phyloP scores from a whole-genome alignment of 2,888 invertebrate genomes.

The Meghimatium bilineatum region DNA sequence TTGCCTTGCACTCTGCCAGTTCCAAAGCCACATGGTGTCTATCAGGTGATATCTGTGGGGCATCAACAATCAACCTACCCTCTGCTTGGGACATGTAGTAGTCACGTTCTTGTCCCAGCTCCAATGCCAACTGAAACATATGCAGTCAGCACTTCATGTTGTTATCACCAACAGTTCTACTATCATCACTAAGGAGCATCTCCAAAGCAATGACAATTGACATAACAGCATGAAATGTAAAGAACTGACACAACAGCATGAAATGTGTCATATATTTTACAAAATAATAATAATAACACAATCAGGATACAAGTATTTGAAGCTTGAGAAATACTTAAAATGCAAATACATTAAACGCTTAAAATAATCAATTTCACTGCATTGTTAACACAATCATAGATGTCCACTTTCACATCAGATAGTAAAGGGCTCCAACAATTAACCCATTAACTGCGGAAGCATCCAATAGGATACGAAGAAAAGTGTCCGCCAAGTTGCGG shows the following conservation, averaged over 20 bases:
- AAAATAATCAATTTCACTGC: too few relatives aligned
- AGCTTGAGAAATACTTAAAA: too few relatives aligned
- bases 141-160: not conserved
- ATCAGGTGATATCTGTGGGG: constrained; percentile 61
- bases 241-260: too few relatives aligned
- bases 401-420: too few relatives aligned
- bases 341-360: too few relatives aligned
- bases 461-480: too few relatives aligned
- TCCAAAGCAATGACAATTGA: not conserved
- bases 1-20: constrained; percentile 94
- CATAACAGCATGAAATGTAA: not conserved
- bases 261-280: not conserved
- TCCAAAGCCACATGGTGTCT: constrained; percentile 86
- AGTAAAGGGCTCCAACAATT: too few relatives aligned
- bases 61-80: constrained; percentile 74
- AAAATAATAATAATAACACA: too few relatives aligned
- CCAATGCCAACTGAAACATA: constrained; percentile 69
- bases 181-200: not conserved
- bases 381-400: too few relatives aligned
- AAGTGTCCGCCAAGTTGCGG: too few relatives aligned
- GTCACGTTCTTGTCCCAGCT: constrained; percentile 70
- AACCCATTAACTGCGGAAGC: too few relatives aligned
- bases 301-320: too few relatives aligned
- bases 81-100: constrained; percentile 68
- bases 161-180: not conserved